These are phyloP conservation scores for Pyralis farinalis DNA, from an alignment of 2,888 invertebrate species.

Conservation along the genomic window DNA sequence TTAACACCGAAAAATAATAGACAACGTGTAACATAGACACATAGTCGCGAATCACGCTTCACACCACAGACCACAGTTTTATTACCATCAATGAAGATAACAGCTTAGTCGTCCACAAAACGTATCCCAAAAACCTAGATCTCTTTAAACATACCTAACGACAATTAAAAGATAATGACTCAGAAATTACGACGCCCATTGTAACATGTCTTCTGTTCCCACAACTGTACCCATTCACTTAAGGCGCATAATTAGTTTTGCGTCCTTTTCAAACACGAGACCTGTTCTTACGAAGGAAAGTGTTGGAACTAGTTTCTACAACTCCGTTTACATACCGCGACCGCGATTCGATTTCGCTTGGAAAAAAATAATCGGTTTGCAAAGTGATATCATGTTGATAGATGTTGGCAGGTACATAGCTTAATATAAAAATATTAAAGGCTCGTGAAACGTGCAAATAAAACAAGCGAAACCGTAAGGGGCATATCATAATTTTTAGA, in stretches of 20 bases:
- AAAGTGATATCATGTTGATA: slow-evolving; percentile 5
- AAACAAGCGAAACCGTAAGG: no score
- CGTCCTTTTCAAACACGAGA: slow-evolving; percentile 34
- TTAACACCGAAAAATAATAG: no score
- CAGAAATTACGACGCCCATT: slow-evolving; percentile 37
- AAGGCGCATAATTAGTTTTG: slow-evolving; percentile 21
- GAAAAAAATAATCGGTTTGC: slow-evolving; percentile 18
- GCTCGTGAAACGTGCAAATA: no score
- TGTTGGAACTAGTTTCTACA: slow-evolving; percentile 23
- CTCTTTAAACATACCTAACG: slow-evolving; percentile 17
- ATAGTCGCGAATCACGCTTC: no score
- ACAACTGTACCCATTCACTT: slow-evolving; percentile 32
- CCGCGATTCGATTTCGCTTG: slow-evolving; percentile 37
- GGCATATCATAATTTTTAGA: no score
- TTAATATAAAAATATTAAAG: no score
- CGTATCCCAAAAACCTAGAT: slow-evolving; percentile 40
- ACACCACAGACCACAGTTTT: slow-evolving; percentile 1
- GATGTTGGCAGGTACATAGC: no score
- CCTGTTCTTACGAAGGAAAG: slow-evolving; percentile 30
- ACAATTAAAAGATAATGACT: slow-evolving; percentile 34
- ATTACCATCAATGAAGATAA: slow-evolving; percentile 1
- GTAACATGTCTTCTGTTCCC: slow-evolving; percentile 38
- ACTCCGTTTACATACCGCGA: slow-evolving; percentile 22
- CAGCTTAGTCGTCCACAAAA: slow-evolving; percentile 9
- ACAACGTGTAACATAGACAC: no score